These are phyloP conservation scores for Drosophila limbata DNA, from an alignment of 2,888 invertebrate species.

Conservation along the genomic window DNA sequence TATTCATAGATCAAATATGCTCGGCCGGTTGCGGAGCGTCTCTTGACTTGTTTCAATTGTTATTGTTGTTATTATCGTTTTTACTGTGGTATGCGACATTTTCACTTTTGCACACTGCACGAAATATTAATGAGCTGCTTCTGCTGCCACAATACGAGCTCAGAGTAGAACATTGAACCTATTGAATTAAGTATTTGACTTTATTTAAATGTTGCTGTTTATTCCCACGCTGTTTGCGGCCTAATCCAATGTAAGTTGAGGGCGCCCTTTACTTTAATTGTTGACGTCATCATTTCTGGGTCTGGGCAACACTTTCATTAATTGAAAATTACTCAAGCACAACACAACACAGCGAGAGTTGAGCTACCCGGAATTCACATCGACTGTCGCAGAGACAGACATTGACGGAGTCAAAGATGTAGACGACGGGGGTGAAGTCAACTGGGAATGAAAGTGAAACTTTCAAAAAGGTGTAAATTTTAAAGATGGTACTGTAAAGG, in stretches of 20 bases:
- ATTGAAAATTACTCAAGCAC: constrained; percentile 76
- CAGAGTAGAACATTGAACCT: constrained; percentile 63
- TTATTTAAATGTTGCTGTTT: constrained; percentile 27
- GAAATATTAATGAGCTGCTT: constrained; percentile 75
- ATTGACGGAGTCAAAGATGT: not conserved
- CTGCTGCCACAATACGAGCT: not conserved
- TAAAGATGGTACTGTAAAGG: constrained; percentile 53
- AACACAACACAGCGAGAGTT: constrained; percentile 37
- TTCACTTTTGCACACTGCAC: constrained; percentile 79
- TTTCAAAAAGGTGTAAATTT: constrained; percentile 74
- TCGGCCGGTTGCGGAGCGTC: constrained; percentile 19
- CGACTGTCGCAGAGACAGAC: constrained; percentile 13
- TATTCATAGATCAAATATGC: constrained; percentile 71
- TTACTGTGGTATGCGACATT: constrained; percentile 73
- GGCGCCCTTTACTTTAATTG: constrained; percentile 48
- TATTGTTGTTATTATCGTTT: constrained; percentile 50
- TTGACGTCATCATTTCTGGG: constrained; percentile 61
- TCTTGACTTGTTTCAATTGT: constrained; percentile 25
- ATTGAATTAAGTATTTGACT: constrained; percentile 12
- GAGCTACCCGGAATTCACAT: constrained; percentile 62
- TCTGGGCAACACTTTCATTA: constrained; percentile 69
- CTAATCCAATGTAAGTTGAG: constrained; percentile 23
- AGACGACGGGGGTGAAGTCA: constrained; percentile 7
- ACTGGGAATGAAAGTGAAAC: constrained; percentile 74
- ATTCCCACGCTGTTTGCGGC: constrained; percentile 42